Base-by-base conservation (phyloP, 2,113 vertebrate species). In the Otus sunia region DNA sequence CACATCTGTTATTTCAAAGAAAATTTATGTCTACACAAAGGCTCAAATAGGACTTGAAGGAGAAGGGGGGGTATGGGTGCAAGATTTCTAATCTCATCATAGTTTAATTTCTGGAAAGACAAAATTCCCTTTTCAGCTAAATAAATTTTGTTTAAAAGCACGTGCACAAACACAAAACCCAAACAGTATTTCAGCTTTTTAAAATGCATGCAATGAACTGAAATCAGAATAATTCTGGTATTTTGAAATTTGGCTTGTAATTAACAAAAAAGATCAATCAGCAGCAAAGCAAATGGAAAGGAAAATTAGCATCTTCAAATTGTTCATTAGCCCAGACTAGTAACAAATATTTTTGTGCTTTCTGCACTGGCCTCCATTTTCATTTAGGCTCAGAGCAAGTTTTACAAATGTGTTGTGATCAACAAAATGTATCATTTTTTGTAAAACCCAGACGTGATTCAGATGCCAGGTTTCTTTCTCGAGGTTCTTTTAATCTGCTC, bases 1-100 rank as follows among this genome's bases (percentile, higher is more conserved):
- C 68, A 75, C 88, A 95, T 91, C 78, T 85, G 66, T 49, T 94
- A 94, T 74, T 95, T 93, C 85, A 95, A 97, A 96, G 82, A 80
- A 73, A 95, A 94, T 66, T 77, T 87, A 91, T 86, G 39, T 73
- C 93, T 90, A 86, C 69, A 80, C 4, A 14, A 92, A 96, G 63
- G 32, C 91, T 91, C 72, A 91, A 75, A 94, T 20, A 80, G 63
- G 59, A 79, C 88, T 92, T 90, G 81, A 79, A 88, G 66, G 15
- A 91, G 62, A 90, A 96, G n/a, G 83, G 66, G 27, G 27, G 23
- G 6, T 72, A 69, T 45, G 80, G 37, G 53, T 77, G 16, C 69
- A 92, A 84, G 68, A 87, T 85, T 95, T 92, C 76, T 93, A 94
- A 88, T 81, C 87, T 88, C 68, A 77, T 84, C 47, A 2, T 6